A percentile compares a stretch with the other conserved stretches of the same genome.
These are phyloP conservation scores for Dendrocopos noguchii DNA, from an alignment of 2,113 vertebrate genomes.

Conservation along the genomic window DNA sequence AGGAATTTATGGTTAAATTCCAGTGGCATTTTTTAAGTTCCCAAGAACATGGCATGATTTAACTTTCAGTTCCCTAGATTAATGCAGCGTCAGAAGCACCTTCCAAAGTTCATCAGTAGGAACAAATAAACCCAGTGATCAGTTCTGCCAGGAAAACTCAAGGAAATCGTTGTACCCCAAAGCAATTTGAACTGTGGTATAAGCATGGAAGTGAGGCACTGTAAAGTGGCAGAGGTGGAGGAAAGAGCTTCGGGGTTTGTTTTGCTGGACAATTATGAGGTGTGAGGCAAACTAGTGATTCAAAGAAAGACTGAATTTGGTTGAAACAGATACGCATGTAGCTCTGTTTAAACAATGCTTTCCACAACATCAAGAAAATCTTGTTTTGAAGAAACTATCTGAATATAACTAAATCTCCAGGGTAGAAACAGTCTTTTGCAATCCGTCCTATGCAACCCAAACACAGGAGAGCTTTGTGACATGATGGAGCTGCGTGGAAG, in stretches of 20 bases:
- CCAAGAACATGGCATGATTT: neutral
- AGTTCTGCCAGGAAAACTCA: neutral
- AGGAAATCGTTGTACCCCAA: neutral
- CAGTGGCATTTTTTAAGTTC: neutral
- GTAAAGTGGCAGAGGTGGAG: neutral
- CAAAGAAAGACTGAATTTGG: neutral
- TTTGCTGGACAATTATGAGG: neutral
- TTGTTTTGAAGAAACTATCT: neutral
- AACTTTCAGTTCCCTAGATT: neutral
- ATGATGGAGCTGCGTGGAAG: neutral
- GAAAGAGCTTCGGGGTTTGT: neutral
- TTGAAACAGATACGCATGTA: neutral
- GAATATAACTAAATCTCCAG: neutral
- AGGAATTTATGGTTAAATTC: neutral
- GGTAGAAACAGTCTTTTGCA: neutral
- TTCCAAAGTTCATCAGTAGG: neutral
- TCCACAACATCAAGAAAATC: neutral
- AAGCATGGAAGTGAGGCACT: neutral
- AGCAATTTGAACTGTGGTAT: neutral
- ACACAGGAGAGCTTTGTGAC: neutral
- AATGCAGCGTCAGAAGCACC: neutral
- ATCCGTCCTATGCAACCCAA: neutral
- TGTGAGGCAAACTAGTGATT: neutral
- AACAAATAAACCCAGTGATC: neutral
- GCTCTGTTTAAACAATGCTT: neutral